A percentile compares a stretch with the other conserved stretches of the same genome.
Evolutionary conservation across 1,140 invertebrate genomes (phyloP).

Genomic region (Adelges cooleyi): DNA sequence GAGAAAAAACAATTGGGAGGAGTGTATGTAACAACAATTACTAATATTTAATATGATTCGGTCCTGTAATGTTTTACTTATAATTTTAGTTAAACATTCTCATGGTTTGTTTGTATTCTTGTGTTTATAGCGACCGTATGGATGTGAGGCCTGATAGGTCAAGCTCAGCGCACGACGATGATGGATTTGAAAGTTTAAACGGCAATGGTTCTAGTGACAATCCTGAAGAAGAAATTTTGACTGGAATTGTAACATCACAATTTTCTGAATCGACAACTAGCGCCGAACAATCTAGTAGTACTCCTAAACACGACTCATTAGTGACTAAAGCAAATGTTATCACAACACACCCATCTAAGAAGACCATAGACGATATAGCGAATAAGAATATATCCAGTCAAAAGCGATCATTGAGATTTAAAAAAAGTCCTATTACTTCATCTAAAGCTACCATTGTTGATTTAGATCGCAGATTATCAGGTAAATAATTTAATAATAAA

Average conservation of each 20-base stretch:
- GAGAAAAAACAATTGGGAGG: constrained; percentile 30
- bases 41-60: no score
- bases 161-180: constrained; percentile 49
- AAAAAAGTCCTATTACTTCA: neutral
- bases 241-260: constrained; percentile 10
- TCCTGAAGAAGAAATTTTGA: constrained; percentile 37
- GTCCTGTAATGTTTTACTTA: no score
- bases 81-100: no score
- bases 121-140: constrained; percentile 29
- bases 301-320: constrained; percentile 7
- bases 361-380: neutral
- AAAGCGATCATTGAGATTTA: constrained; percentile 9
- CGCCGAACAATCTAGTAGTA: constrained; percentile 24
- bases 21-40: constrained; percentile 24
- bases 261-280: neutral
- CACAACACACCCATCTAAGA: neutral
- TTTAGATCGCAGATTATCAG: constrained; percentile 19
- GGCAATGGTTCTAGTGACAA: constrained; percentile 65
- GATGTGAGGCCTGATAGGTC: constrained; percentile 26
- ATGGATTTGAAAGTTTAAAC: constrained; percentile 76
- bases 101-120: no score
- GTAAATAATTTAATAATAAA: constrained; percentile 6
- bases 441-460: neutral
- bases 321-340: neutral
- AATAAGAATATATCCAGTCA: constrained; percentile 7